Base-by-base conservation (phyloP, 2,888 invertebrate genomes). In the Lithodes maja region DNA sequence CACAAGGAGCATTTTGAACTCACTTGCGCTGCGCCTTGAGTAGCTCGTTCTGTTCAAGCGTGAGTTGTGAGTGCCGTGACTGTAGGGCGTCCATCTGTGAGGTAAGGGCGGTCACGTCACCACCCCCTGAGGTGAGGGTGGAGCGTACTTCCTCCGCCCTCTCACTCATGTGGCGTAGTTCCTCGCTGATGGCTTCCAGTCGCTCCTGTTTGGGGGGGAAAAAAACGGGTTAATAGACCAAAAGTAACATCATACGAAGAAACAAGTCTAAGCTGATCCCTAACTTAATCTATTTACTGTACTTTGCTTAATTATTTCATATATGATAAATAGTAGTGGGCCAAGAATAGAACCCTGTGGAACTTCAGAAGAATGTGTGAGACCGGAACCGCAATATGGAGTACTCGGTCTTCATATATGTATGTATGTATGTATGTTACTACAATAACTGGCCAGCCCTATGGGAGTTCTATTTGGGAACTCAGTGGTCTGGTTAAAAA, bases 111-210 rank as follows among this genome's bases (percentile, higher is more conserved):
- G 83, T 54, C 49, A 91, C 84, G 77, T 91, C 89, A 0, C 91
- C 91, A 3, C 61, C 83, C 61, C 91, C 91, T 15, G 86, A 83
- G 79, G 85, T 84, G 49, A 91, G 87, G 71, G 79, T 87, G 12
- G 75, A 84, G 49, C 91, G 71, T n/a, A 91, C 91, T 50, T 91
- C 91, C 80, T 91, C 91, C 52, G 91, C 91, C 86, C 93, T 93
- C 80, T 93, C 93, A 54, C 93, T 93, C 82, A 94, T 93, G 49
- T 93, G 92, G 50, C 94, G 93, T 90, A 95, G 92, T 92, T 95
- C 94, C 78, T 94, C 94, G 49, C 93, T 93, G 84, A 95, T 94
- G 87, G 93, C 93, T 85, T 94, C 93, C 91, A 95, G 93, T 90
- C 94, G 93, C 92, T 94, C 94, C 95, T 94, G 88, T 50, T 0